Evolutionary conservation across 2,888 invertebrate genomes (phyloP).

Genomic region (Sthenelais limicola): DNA sequence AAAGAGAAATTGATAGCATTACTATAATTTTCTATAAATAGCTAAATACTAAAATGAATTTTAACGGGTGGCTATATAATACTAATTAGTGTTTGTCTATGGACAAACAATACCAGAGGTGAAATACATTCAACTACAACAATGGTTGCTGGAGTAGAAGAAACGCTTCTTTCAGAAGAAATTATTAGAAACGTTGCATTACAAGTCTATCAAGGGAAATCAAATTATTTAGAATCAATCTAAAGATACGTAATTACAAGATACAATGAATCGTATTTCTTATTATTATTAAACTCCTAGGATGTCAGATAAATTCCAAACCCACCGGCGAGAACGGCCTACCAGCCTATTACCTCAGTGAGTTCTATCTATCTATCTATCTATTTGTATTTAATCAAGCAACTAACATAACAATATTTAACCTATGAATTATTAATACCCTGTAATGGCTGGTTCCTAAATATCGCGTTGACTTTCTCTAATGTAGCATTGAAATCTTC

Average conservation of each 20-base stretch:
- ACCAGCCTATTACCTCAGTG: no score
- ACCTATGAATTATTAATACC: constrained; percentile 33
- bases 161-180: no score
- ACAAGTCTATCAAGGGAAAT: neutral
- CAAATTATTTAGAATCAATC: no score
- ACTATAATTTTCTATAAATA: neutral
- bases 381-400: no score
- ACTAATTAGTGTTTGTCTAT: neutral
- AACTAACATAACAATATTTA: no score
- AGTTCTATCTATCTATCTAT: no score
- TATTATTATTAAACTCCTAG: no score
- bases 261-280: no score
- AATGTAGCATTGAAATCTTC: constrained; percentile 43
- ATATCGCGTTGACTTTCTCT: constrained; percentile 41
- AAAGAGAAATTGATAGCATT: neutral
- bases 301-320: no score
- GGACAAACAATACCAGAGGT: neutral
- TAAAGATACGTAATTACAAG: neutral
- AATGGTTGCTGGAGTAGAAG: no score
- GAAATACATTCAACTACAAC: neutral
- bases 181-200: neutral
- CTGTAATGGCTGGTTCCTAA: constrained; percentile 39
- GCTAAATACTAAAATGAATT: neutral
- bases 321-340: no score
- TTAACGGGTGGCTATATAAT: neutral